Evolutionary conservation across 2,797 vertebrate genomes (phyloP), one percentile per base, ranked within the genome.

Genomic region (Chromobotia macracanthus): DNA sequence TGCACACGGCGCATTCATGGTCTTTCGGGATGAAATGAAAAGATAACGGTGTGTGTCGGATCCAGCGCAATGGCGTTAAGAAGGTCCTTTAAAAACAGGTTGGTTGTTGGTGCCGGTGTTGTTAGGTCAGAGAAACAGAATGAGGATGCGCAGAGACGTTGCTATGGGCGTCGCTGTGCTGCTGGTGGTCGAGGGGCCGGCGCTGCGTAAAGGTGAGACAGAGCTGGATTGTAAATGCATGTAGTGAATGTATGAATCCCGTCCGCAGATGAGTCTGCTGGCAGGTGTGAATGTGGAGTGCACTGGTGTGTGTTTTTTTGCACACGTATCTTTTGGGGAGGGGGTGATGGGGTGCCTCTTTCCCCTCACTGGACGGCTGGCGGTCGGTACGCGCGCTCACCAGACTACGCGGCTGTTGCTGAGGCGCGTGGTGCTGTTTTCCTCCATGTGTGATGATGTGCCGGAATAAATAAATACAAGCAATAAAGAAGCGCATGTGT

Each of bases 351-450:
- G 46, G 58, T 28, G 28, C 61, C 41, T 10, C 10, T 11, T 44
- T 2, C 41, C 10, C 61, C 31, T 66, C 61, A 25, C 31, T 31
- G 51, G 21, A 56, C 50, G 31, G 69, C 61, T 79, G 68, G 50
- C 35, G 48, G 41, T 46, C 48, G 21, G 13, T 21, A 53, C 53
- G 79, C 55, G 51, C 46, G 71, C 89, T 90, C 50, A 67, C 84
- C 87, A 83, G 91, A 92, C 93, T 84, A 94, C 92, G 86, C 90
- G 90, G 92, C 91, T 91, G 92, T 92, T 91, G 91, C 93, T 93
- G 92, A 87, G 90, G 92, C 89, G 91, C 89, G 89, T 86, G 87
- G 88, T 90, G 91, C 91, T 92, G 93, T 92, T 87, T 86, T 90
- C 81, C 87, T 92, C 92, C 92, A 90, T 88, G 90, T 92, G 90